Base-by-base conservation (phyloP, 2,888 invertebrate genomes). In the Mactromeris polynyma region DNA sequence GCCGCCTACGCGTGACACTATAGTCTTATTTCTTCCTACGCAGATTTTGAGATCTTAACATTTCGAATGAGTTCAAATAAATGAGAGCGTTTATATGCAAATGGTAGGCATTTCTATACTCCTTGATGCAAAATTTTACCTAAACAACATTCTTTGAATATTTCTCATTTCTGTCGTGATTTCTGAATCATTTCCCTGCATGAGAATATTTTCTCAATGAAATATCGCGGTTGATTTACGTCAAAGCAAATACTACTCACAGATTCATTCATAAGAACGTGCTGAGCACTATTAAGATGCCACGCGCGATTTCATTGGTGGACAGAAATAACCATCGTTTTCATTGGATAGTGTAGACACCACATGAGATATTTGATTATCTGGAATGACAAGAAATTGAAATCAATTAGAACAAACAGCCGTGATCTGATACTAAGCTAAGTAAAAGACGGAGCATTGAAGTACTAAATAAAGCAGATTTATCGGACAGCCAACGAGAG, bases 141-240 rank as follows among this genome's bases (percentile, higher is more conserved):
- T 64, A n/a, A 26, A 64, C 58, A 64, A 3, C 58, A 26, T 26
- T 64, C 58, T 9, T 9, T 1, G 26, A 64, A 26, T 64, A 64
- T 9, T 58, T 58, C 58, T 19, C 21, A 58, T 64, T 64, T 26
- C 9, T 26, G 26, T 4, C 58, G 26, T 9, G 17, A 11, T 46
- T 17, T 64, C 9, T n/a, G 6, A 2, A n/a, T 19, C 21, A 64
- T 26, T 64, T 64, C 6, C 26, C 58, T 1, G 9, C n/a, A 26
- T 26, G 9, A 26, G 58, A 46, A 73, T 73, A 73, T 73, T 73
- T 73, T 73, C 31, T 73, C 33, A 73, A 73, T 73, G 73, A 73
- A 33, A 73, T 73, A 73, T 73, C 36, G 36, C 2, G 36, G 9
- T 73, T 33, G 19, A 58, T 58, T 36, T 33, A 73, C 73, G 73